Conservation (phyloP, 1,140 invertebrate species). For the Vollenhovia emeryi region DNA sequence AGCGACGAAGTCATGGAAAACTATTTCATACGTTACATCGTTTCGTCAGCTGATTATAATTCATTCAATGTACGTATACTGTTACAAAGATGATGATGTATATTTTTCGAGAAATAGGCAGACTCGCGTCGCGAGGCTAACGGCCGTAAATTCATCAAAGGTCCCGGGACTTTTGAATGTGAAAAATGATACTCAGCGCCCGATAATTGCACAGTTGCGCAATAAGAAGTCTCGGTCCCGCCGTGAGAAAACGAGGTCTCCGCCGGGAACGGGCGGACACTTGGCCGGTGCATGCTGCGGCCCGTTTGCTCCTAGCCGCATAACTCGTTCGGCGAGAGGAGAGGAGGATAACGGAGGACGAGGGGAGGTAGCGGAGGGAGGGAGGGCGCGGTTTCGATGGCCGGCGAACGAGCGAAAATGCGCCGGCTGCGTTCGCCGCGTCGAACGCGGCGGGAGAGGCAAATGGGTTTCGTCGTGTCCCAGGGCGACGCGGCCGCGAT, state of each 20-base stretch:
- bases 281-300: not conserved
- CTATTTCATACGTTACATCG: not conserved
- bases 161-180: slow-evolving; percentile 1
- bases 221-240: slow-evolving; percentile 21
- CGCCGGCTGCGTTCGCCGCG: slow-evolving; percentile 2
- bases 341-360: not conserved
- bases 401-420: slow-evolving; percentile 33
- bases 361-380: too few relatives aligned
- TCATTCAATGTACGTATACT: not conserved
- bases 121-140: not conserved
- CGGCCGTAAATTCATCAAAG: slow-evolving; percentile 1
- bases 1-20: not conserved
- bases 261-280: slow-evolving; percentile 17
- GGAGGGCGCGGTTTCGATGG: slow-evolving; percentile 24
- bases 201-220: slow-evolving; percentile 28
- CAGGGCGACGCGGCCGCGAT: slow-evolving; percentile 56
- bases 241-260: slow-evolving; percentile 43
- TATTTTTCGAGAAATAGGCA: not conserved
- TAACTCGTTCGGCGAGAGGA: slow-evolving; percentile 29
- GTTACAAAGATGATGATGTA: not conserved
- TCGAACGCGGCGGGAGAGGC: slow-evolving; percentile 28
- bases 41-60: not conserved
- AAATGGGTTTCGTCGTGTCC: slow-evolving; percentile 56
- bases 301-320: slow-evolving; percentile 17
- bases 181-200: slow-evolving; percentile 39